phyloP scores from a whole-genome alignment of 1,140 invertebrate genomes.

The Cydia strobilella region DNA sequence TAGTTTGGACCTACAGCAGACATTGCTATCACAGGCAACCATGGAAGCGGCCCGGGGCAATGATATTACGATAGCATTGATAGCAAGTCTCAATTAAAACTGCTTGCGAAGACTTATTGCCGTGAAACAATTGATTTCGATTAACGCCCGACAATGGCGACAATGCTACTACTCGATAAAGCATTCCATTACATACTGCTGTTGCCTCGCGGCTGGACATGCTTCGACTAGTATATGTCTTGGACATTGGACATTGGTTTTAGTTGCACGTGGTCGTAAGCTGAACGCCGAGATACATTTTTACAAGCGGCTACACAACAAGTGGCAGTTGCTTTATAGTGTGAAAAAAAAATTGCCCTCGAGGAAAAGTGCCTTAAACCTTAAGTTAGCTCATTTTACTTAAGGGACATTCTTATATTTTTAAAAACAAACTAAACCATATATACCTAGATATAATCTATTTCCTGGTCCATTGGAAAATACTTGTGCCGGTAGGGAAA shows the following conservation, averaged over 20 bases:
- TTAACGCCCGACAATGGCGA: conserved; percentile 63
- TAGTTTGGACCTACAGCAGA: conserved; percentile 23
- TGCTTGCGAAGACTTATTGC: conserved; percentile 52
- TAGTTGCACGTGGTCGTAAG: not conserved
- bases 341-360: no score
- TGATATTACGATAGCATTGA: conserved; percentile 48
- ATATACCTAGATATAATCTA: no score
- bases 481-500: no score
- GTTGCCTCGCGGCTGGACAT: conserved; percentile 20
- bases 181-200: conserved; percentile 49
- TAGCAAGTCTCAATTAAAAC: conserved; percentile 55
- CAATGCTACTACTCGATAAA: conserved; percentile 63
- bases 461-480: no score
- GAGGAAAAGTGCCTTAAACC: no score
- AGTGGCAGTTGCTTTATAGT: no score
- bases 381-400: no score
- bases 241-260: not conserved
- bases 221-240: conserved; percentile 19
- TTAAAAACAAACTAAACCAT: no score
- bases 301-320: not conserved
- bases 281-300: not conserved
- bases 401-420: no score
- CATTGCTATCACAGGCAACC: conserved; percentile 13
- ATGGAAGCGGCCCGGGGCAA: conserved; percentile 41
- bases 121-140: conserved; percentile 64